A percentile compares a stretch with the other conserved stretches of the same genome.
Evolutionary conservation across 92 coral and sea anemone genomes (phyloP).

Genomic region (Porites divaricata): DNA sequence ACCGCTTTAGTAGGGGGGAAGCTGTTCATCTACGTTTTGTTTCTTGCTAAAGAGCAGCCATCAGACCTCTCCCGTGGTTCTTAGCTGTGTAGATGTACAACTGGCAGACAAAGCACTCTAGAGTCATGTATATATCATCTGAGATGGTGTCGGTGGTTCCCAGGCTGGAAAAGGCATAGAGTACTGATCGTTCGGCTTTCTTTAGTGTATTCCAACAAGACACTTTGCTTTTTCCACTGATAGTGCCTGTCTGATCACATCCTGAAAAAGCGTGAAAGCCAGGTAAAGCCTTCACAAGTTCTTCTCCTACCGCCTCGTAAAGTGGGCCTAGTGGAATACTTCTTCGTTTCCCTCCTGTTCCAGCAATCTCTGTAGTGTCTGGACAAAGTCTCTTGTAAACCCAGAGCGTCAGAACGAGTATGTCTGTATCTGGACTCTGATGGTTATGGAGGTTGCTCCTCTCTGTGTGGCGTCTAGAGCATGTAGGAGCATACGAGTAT

Average conservation of each 20-base stretch:
- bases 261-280: no score
- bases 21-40: slow-evolving; percentile 52
- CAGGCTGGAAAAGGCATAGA: slow-evolving; percentile 45
- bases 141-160: slow-evolving; percentile 27
- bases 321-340: slow-evolving; percentile 44
- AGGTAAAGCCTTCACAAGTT: slow-evolving; percentile 31
- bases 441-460: no score
- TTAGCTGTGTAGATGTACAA: slow-evolving; percentile 30
- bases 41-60: slow-evolving; percentile 60
- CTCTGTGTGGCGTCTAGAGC: no score
- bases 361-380: slow-evolving; percentile 18
- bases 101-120: slow-evolving; percentile 52
- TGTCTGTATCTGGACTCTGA: no score
- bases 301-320: slow-evolving; percentile 39
- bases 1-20: neutral
- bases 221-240: slow-evolving; percentile 42
- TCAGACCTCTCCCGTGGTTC: neutral
- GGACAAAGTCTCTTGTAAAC: neutral
- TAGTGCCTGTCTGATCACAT: slow-evolving; percentile 47
- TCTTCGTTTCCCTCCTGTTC: slow-evolving; percentile 51
- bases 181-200: slow-evolving; percentile 44
- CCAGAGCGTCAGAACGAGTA: no score
- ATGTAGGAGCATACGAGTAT: no score
- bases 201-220: slow-evolving; percentile 53
- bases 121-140: slow-evolving; percentile 21